Percentiles rank a stretch among this genome's conserved stretches.
Evolutionary conservation across 2,888 invertebrate species (phyloP).

Genomic region (Deilephila elpenor): DNA sequence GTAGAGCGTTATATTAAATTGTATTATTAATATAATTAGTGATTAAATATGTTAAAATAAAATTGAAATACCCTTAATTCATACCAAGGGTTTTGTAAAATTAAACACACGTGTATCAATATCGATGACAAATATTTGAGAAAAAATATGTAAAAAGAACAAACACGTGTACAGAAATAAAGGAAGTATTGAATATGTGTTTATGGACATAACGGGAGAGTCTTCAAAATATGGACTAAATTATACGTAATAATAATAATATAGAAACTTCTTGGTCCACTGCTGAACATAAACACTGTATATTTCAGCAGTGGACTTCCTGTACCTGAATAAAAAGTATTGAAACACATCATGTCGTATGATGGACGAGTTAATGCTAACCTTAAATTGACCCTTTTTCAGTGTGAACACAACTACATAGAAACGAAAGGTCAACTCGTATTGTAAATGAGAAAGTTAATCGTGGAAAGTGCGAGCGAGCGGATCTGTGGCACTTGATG

Average conservation of each 20-base stretch:
- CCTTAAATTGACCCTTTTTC: conserved; percentile 68
- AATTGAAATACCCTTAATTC: too few species aligned
- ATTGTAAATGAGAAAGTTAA: conserved; percentile 83
- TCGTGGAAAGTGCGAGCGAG: conserved; percentile 80
- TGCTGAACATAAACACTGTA: too few species aligned
- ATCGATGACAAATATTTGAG: too few species aligned
- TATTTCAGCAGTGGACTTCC: too few species aligned
- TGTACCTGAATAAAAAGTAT: not conserved
- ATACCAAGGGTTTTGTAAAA: too few species aligned
- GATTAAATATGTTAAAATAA: not conserved
- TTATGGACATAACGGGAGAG: too few species aligned
- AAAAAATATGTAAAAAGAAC: too few species aligned
- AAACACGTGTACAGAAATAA: too few species aligned
- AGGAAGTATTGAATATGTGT: too few species aligned
- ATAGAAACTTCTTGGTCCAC: not conserved
- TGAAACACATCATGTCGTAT: not conserved
- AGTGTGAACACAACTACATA: conserved; percentile 61
- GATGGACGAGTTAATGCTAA: conserved; percentile 38
- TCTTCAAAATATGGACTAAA: not conserved
- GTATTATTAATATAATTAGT: not conserved
- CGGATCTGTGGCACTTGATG: conserved; percentile 69
- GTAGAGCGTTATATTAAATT: not conserved
- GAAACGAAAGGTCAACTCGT: conserved; percentile 80
- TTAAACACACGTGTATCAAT: too few species aligned
- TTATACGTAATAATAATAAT: not conserved